These are phyloP conservation scores for Venusia cambrica DNA, from an alignment of 2,888 invertebrate species.

Conservation along the genomic window DNA sequence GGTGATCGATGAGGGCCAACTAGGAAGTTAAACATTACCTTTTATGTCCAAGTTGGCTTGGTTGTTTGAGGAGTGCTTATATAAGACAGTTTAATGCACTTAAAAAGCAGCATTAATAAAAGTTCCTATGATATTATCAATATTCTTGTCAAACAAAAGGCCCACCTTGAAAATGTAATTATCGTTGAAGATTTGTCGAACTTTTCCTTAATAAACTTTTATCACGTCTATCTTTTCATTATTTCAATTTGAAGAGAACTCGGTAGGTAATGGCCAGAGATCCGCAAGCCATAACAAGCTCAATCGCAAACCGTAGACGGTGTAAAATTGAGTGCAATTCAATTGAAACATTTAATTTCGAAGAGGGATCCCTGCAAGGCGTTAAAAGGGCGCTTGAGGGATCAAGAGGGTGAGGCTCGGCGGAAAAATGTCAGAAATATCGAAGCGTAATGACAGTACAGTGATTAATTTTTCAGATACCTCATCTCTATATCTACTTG, in stretches of 20 bases:
- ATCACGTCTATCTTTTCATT: slow-evolving; percentile 29
- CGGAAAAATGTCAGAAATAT: slow-evolving; percentile 54
- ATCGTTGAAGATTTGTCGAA: slow-evolving; percentile 10
- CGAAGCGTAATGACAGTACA: slow-evolving; percentile 50
- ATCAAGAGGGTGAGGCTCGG: slow-evolving; percentile 50
- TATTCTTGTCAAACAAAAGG: slow-evolving; percentile 11
- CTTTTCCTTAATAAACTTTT: slow-evolving; percentile 22
- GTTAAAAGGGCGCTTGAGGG: slow-evolving; percentile 62
- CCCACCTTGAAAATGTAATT: slow-evolving; percentile 7
- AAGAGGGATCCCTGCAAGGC: slow-evolving; percentile 52
- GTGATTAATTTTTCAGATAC: slow-evolving; percentile 52
- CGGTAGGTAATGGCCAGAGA: slow-evolving; percentile 30
- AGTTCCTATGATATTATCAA: slow-evolving; percentile 15
- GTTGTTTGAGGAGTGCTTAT: no score
- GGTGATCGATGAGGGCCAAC: no score
- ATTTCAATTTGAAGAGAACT: slow-evolving; percentile 29
- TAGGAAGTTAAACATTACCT: no score
- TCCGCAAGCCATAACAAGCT: slow-evolving; percentile 45
- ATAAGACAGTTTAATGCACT: no score
- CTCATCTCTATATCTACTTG: slow-evolving; percentile 32
- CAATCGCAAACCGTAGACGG: slow-evolving; percentile 44
- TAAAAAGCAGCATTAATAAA: no score
- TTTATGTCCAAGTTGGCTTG: no score
- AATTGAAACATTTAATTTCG: slow-evolving; percentile 65
- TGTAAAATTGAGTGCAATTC: slow-evolving; percentile 58